These are phyloP conservation scores for Poeciliopsis gracilis DNA, from an alignment of 2,797 vertebrate genomes.

Conservation along the genomic window DNA sequence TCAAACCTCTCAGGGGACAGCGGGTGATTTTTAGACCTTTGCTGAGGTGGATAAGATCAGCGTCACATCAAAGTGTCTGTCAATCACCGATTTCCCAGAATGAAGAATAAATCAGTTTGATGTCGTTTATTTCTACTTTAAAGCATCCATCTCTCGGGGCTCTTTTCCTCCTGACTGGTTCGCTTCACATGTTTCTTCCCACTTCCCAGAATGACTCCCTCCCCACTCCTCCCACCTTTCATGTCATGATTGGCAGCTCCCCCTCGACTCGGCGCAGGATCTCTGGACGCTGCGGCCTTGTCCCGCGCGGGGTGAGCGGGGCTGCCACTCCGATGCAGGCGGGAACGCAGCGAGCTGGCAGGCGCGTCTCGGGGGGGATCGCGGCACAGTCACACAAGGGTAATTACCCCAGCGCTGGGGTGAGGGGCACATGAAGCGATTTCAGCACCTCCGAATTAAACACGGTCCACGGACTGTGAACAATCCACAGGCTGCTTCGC, in stretches of 20 bases:
- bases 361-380: constrained; percentile 33
- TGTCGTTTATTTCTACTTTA: neutral
- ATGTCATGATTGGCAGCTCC: constrained; percentile 65
- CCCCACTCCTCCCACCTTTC: constrained; percentile 39
- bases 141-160: neutral
- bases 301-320: constrained; percentile 29
- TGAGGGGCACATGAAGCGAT: constrained; percentile 54
- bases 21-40: no score
- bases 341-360: constrained; percentile 19
- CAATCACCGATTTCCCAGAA: no score
- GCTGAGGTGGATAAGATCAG: no score
- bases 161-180: constrained; percentile 34
- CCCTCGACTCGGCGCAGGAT: constrained; percentile 42
- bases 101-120: no score
- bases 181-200: constrained; percentile 47
- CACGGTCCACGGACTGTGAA: constrained; percentile 51
- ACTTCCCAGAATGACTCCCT: constrained; percentile 41
- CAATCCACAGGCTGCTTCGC: constrained; percentile 44
- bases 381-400: constrained; percentile 34
- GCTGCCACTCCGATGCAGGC: constrained; percentile 22
- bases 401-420: constrained; percentile 60
- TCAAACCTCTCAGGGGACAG: no score
- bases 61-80: no score
- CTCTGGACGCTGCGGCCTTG: constrained; percentile 35
- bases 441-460: constrained; percentile 69